Conservation (phyloP, 1,140 invertebrate species). For the Drosophila lowei region DNA sequence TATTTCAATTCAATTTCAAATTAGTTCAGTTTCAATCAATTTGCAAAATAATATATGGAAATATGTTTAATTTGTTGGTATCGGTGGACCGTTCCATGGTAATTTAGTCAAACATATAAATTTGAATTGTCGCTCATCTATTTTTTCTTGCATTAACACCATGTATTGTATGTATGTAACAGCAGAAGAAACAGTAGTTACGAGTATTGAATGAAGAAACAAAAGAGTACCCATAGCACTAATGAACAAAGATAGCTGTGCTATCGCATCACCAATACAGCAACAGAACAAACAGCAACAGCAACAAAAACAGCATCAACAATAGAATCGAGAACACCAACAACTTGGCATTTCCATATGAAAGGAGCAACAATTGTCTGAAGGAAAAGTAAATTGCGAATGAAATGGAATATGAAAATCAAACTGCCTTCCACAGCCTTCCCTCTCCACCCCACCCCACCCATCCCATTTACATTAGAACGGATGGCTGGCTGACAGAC, state of each 20-base stretch:
- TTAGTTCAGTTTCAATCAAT: too few species aligned
- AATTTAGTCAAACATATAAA: too few species aligned
- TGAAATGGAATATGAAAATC: constrained; percentile 75
- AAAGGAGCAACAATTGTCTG: constrained; percentile 70
- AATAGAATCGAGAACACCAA: neutral
- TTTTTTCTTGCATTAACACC: too few species aligned
- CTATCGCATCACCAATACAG: neutral
- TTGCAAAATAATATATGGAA: too few species aligned
- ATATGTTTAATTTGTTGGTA: too few species aligned
- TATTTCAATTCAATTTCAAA: too few species aligned
- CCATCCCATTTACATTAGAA: constrained; percentile 42
- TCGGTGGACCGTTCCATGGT: too few species aligned
- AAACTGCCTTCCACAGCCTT: constrained; percentile 53
- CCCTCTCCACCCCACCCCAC: neutral
- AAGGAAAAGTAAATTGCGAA: constrained; percentile 50
- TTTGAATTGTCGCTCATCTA: too few species aligned
- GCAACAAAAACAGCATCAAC: neutral
- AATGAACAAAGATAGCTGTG: neutral
- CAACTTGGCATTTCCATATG: constrained; percentile 61
- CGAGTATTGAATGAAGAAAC: constrained; percentile 1
- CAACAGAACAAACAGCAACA: constrained; percentile 6
- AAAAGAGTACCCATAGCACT: neutral
- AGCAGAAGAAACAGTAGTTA: neutral
- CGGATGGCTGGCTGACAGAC: constrained; percentile 3
- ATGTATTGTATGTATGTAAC: too few species aligned